Base-by-base conservation (phyloP, 2,797 vertebrate genomes). In the Serranus cabrilla region DNA sequence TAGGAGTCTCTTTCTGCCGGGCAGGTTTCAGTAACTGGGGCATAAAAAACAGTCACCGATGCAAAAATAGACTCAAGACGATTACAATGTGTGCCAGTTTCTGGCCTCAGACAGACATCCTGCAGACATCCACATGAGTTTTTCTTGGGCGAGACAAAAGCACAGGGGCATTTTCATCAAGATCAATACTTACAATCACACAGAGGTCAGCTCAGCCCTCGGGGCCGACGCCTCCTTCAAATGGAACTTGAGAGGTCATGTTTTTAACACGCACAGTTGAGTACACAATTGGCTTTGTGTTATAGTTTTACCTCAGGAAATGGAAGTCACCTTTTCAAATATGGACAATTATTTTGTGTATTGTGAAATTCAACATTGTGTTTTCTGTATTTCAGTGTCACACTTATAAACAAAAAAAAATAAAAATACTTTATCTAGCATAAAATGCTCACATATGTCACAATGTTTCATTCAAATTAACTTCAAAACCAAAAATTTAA, bases 31-130 rank as follows among this genome's bases (percentile, higher is more conserved):
- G 84, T 71, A 79, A 74, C 60, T 75, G 54, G 78, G 57, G 50
- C 59, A 77, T 65, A 20, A 78, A 34, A 77, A 68, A 57, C n/a
- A 74, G 80, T 61, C 46, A 76, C 52, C 68, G 51, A 62, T 40
- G 16, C 52, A 75, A 81, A 86, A 87, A 82, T 79, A 81, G 76
- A 70, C 37, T 21, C n/a, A 23, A 56, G 59, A 66, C 0, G 5
- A 66, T 51, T 54, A 45, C 56, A 68, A n/a, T 55, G 54, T 80
- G 76, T 69, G 71, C 81, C 74, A 80, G 70, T 73, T 81, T 81
- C 27, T 67, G 37, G 66, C 16, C 25, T 63, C 50, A 74, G 47
- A 58, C 47, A 73, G 76, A 79, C 63, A 54, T 43, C 45, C 21
- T 27, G 45, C 54, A 61, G 50, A 67, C 46, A n/a, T 51, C 42